phyloP scores from a whole-genome alignment of 2,797 vertebrate species.

The Hybognathus amarus region DNA sequence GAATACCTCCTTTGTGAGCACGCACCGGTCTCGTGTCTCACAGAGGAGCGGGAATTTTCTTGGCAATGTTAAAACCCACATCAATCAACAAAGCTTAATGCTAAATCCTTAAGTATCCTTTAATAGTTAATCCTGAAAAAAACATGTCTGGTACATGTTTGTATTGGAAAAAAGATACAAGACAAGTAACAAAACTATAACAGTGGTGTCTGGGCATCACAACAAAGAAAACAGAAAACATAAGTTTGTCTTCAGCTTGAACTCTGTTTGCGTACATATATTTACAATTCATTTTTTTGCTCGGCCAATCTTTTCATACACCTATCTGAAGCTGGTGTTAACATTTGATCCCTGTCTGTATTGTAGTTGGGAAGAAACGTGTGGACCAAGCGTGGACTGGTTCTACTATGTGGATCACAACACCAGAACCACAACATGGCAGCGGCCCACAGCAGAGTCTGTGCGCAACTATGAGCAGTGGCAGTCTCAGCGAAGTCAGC shows the following conservation, averaged over 20 bases:
- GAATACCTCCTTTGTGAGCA: too few species aligned
- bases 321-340: not conserved
- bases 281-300: not conserved
- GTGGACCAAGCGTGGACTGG: slow-evolving; percentile 92
- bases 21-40: too few species aligned
- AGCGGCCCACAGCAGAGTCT: slow-evolving; percentile 93
- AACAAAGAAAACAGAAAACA: not conserved
- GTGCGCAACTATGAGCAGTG: slow-evolving; percentile 97
- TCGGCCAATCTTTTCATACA: not conserved
- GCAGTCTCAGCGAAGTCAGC: slow-evolving; percentile 95
- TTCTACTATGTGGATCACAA: slow-evolving; percentile 99
- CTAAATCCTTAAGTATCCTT: not conserved
- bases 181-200: not conserved
- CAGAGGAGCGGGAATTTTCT: too few species aligned
- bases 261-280: not conserved
- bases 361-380: slow-evolving; percentile 94
- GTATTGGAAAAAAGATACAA: not conserved
- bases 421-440: slow-evolving; percentile 97
- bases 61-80: too few species aligned
- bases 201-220: not conserved
- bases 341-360: slow-evolving; percentile 10
- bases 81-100: too few species aligned
- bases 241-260: not conserved
- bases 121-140: not conserved
- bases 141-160: not conserved